phyloP scores from a whole-genome alignment of 2,113 vertebrate genomes.

The Pavo muticus region DNA sequence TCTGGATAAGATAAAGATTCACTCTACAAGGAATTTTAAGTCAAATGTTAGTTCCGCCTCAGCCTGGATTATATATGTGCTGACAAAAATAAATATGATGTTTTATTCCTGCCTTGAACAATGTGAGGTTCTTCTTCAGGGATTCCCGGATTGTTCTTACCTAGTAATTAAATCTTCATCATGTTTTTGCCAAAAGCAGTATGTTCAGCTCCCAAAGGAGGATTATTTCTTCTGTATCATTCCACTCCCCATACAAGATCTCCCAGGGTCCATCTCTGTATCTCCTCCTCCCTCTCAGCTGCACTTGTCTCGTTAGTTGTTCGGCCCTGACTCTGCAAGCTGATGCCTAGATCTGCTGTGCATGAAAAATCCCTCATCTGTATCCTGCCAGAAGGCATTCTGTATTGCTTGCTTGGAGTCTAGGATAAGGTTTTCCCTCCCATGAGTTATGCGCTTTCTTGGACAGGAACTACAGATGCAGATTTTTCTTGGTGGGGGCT shows the following conservation, averaged over 20 bases:
- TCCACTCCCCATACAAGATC: not conserved
- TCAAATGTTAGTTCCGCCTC: conserved; percentile 1
- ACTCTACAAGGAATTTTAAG: conserved; percentile 11
- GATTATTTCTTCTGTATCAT: not conserved
- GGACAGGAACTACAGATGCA: not conserved
- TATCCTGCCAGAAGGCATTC: not conserved
- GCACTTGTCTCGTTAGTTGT: not conserved
- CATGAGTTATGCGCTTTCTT: not conserved
- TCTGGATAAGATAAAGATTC: conserved; percentile 6
- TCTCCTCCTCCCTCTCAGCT: not conserved
- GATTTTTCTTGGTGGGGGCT: not conserved
- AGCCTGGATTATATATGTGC: not conserved
- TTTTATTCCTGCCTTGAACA: not conserved
- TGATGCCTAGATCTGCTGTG: fast-evolving
- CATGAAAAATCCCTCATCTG: not conserved
- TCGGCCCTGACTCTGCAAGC: not conserved
- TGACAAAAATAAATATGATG: conserved; percentile 23
- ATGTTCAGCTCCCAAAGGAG: not conserved
- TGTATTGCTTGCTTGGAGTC: not conserved
- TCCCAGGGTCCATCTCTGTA: not conserved
- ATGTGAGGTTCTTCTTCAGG: not conserved
- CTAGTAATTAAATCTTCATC: conserved; percentile 24
- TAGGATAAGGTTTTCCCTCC: not conserved
- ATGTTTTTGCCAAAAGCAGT: conserved; percentile 6
- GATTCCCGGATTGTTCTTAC: not conserved